Percentiles rank a stretch among this genome's conserved stretches.
Evolutionary conservation across 2,113 vertebrate species (phyloP).

Genomic region (Microtus ochrogaster): DNA sequence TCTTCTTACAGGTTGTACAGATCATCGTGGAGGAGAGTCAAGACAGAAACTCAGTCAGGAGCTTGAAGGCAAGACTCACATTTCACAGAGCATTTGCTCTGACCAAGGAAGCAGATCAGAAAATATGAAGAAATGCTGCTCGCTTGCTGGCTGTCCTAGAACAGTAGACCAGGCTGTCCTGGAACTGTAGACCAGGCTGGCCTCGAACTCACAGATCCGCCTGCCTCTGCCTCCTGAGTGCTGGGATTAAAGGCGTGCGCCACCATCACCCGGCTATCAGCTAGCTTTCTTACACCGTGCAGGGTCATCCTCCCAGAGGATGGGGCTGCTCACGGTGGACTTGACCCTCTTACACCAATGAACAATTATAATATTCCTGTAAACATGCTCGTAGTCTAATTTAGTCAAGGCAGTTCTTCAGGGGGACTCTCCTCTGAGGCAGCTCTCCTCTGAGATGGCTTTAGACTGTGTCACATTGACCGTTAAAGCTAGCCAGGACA

Average conservation of each 20-base stretch:
- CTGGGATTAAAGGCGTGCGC: no score
- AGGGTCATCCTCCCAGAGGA: not conserved
- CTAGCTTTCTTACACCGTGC: not conserved
- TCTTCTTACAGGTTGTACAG: not conserved
- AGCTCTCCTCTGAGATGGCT: not conserved
- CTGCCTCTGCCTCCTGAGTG: no score
- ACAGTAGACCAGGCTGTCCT: no score
- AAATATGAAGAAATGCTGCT: not conserved
- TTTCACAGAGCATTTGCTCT: not conserved
- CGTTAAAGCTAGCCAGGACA: not conserved
- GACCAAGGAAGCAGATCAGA: not conserved
- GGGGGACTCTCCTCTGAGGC: not conserved
- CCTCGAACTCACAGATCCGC: no score
- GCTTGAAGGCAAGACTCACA: not conserved
- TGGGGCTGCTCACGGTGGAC: not conserved
- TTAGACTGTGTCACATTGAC: not conserved
- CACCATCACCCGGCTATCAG: not conserved
- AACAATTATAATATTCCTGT: no score
- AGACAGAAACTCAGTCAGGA: not conserved
- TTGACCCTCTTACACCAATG: not conserved
- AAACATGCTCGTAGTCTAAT: not conserved
- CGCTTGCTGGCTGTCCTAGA: not conserved
- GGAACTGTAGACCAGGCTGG: no score
- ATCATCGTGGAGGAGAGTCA: not conserved
- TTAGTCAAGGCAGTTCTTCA: not conserved